phyloP scores from a whole-genome alignment of 1,140 invertebrate genomes.

The Euborellia annulipes region DNA sequence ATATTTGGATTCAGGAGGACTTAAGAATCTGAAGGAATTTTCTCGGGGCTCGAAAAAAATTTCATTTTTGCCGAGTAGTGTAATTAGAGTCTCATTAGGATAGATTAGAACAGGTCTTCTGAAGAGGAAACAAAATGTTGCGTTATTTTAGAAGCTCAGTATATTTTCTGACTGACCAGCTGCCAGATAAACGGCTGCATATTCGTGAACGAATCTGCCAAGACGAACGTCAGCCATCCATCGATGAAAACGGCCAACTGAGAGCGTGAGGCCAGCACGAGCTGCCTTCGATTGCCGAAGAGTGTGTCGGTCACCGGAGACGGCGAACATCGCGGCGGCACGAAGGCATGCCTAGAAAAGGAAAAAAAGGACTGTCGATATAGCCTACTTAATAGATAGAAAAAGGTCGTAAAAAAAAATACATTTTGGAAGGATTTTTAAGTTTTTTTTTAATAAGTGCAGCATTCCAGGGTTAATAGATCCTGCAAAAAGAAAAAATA shows the following conservation, averaged over 20 bases:
- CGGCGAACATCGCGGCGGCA: conserved; percentile 77
- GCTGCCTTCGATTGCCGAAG: conserved; percentile 66
- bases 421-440: too few relatives aligned
- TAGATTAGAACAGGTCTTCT: too few relatives aligned
- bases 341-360: conserved; percentile 52
- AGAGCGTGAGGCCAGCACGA: conserved; percentile 62
- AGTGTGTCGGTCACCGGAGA: conserved; percentile 55
- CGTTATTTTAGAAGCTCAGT: too few relatives aligned
- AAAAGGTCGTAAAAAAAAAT: conserved; percentile 3
- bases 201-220: conserved; percentile 74
- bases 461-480: too few relatives aligned
- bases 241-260: conserved; percentile 69
- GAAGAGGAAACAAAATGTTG: too few relatives aligned
- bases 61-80: too few relatives aligned
- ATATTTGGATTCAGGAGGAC: too few relatives aligned
- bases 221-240: conserved; percentile 81
- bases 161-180: conserved; percentile 48
- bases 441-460: too few relatives aligned
- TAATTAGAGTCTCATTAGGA: too few relatives aligned
- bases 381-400: background rate
- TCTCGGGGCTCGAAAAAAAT: too few relatives aligned
- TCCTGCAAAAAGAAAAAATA: too few relatives aligned
- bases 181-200: conserved; percentile 74
- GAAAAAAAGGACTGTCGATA: conserved; percentile 8
- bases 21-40: too few relatives aligned